Base-by-base conservation (phyloP, 2,113 vertebrate species). In the Salvelinus sp. region DNA sequence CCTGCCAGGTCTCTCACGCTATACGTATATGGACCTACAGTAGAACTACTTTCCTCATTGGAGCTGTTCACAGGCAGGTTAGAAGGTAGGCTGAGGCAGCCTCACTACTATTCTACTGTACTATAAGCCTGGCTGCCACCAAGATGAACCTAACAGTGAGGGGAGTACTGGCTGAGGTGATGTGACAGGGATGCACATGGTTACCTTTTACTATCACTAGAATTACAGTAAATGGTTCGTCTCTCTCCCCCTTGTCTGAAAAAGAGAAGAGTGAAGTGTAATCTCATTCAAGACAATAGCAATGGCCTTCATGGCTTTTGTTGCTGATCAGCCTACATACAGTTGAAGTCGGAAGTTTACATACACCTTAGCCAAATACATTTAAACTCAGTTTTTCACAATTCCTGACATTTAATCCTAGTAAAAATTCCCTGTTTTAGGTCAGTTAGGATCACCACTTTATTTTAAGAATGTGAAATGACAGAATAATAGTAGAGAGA, bases 11-110 rank as follows among this genome's bases (percentile, higher is more conserved):
- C 25, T 28, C 63, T 28, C 63, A 65, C 27, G 3, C 54, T 57
- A 57, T 25, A 10, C 4, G 12, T 33, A 58, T 48, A 44, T 10
- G 10, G 38, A 9, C 38, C 38, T 12, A 33, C 33, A 69, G 65
- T 58, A 16, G 22, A 16, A 57, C 27, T 12, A 27, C 6, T 33
- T 0, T 71, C n/a, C 7, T 30, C 18, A 2, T 22, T 48, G 57
- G 7, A n/a, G 28, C 38, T 25, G 57, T 71, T 77, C 57, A 73
- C 65, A 22, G 12, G 16, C 27, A 74, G 38, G 10, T 75, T 18
- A 65, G n/a, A 27, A 28, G 22, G 63, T 22, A 13, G 9, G 60
- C 60, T 23, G 10, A 62, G 20, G 20, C 60, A 62, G 63, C 7
- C 63, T 65, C 22, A 25, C 63, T 14, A 25, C 64, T 18, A 27